phyloP scores from a whole-genome alignment of 2,113 vertebrate species.

The Serilophus lunatus region DNA sequence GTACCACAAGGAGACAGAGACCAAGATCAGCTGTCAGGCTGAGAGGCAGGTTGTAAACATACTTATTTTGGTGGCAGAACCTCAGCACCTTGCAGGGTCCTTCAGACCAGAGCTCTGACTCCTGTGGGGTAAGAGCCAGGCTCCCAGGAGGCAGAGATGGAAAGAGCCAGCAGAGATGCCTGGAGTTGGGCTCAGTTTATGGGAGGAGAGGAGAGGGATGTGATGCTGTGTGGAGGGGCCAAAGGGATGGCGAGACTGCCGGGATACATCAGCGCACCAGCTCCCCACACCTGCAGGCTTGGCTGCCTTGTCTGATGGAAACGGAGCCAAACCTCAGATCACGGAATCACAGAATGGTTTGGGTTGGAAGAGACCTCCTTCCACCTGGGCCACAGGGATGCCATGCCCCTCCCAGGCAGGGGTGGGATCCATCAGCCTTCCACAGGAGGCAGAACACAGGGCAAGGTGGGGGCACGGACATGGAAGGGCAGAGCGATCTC shows the following conservation, averaged over 20 bases:
- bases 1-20: background rate
- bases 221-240: fast-evolving
- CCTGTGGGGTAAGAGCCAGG: fast-evolving
- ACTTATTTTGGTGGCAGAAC: background rate
- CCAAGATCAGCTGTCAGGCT: background rate
- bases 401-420: background rate
- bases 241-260: background rate
- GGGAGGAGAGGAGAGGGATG: background rate
- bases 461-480: fast-evolving
- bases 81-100: background rate
- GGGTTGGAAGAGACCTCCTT: background rate
- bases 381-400: background rate
- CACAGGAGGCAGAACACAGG: fast-evolving
- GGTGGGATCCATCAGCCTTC: background rate
- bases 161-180: background rate
- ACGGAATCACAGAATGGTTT: no score
- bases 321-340: fast-evolving
- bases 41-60: background rate
- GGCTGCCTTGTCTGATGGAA: fast-evolving
- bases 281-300: background rate
- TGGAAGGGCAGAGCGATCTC: fast-evolving
- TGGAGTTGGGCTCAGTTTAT: fast-evolving
- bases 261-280: fast-evolving
- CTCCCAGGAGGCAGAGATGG: background rate
- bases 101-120: fast-evolving